Base-by-base conservation (phyloP, 2,888 invertebrate species). In the Xanthia togata region DNA sequence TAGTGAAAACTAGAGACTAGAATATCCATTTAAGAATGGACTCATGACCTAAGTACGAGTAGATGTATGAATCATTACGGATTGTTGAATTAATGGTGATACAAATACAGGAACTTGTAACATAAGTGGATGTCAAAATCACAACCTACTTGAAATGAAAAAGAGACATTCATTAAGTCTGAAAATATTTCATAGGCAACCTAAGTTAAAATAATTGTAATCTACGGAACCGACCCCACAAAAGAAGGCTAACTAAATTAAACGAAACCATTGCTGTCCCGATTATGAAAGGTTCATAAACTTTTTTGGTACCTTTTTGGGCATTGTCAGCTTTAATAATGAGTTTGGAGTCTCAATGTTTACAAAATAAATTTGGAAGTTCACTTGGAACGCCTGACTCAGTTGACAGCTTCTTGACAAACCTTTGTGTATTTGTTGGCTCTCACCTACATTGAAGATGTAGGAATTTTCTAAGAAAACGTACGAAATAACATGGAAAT, bases 291-390 rank as follows among this genome's bases (percentile, higher is more conserved):
- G 65, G 79, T 77, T 83, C 76, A 73, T 83, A 63, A 73, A 78
- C 73, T 76, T 73, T 85, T 82, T 84, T 75, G 41, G 55, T 79
- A 65, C 70, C 53, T 75, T 84, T 85, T 82, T 75, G 78, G 80
- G 69, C 69, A 76, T 86, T 89, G 85, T 85, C 81, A 79, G 83
- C 68, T 44, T 60, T 69, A 76, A 81, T 88, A 88, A 88, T 88
- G 81, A 88, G 84, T 73, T 70, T 64, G 59, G 50, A 70, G 20
- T 71, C 26, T n/a, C n/a, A n/a, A 70, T 88, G 82, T 88, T 88
- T 88, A 85, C 87, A 81, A 84, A 84, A 86, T 86, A 87, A 81
- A 88, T 88, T 88, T 88, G 81, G 73, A 83, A 47, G 74, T 74
- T 23, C 41, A 41, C 60, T 57, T 67, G 35, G 67, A 31, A 63